These are phyloP conservation scores for Aleiodes sp. DNA, from an alignment of 1,140 invertebrate genomes.

Conservation along the genomic window DNA sequence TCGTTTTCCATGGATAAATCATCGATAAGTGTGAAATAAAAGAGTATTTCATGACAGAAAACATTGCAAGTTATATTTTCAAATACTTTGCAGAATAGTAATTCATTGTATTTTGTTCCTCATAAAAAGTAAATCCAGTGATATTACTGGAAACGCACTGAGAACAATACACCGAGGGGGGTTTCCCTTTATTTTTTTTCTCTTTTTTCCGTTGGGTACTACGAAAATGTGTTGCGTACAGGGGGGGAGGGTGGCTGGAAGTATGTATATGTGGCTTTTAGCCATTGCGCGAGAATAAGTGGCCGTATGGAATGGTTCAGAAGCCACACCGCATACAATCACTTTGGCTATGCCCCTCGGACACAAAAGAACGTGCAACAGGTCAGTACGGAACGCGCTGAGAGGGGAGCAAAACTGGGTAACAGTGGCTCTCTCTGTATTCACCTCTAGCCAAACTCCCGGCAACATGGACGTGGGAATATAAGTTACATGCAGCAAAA, in stretches of 20 bases:
- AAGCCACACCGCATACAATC: slow-evolving; percentile 31
- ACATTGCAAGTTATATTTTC: too few relatives aligned
- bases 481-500: background rate
- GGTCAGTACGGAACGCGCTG: slow-evolving; percentile 42
- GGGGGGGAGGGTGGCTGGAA: background rate
- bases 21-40: too few relatives aligned
- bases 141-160: too few relatives aligned
- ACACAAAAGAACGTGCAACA: slow-evolving; percentile 62
- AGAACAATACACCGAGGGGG: too few relatives aligned
- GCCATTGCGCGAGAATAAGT: slow-evolving; percentile 48
- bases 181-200: too few relatives aligned
- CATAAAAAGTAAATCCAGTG: too few relatives aligned
- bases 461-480: slow-evolving; percentile 7
- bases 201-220: background rate
- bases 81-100: too few relatives aligned
- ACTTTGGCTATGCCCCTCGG: slow-evolving; percentile 42
- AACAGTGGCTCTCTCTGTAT: slow-evolving; percentile 9
- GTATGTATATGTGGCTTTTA: background rate
- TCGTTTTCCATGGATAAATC: background rate
- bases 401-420: background rate
- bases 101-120: too few relatives aligned
- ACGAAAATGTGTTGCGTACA: background rate
- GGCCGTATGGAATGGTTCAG: slow-evolving; percentile 45
- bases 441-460: slow-evolving; percentile 28
- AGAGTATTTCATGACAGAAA: too few relatives aligned